Evolutionary conservation across 2,888 invertebrate species (phyloP), one percentile per base, ranked within the genome.

Genomic region (Coecobrya sp.): DNA sequence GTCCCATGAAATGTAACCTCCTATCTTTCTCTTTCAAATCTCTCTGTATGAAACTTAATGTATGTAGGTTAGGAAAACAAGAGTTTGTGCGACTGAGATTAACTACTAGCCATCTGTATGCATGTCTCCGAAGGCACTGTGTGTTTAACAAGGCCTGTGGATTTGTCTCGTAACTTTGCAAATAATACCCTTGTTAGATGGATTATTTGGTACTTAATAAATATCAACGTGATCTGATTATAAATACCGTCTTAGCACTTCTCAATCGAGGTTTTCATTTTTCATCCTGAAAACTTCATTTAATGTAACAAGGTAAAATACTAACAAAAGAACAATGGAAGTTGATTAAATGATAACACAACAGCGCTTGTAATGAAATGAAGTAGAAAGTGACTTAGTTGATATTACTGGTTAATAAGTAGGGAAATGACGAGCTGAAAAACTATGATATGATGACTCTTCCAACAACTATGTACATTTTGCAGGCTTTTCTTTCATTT

Each of bases 51-150:
- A 7, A 36, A 55, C 52, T 55, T 16, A 70, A 70, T 70, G 70
- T 52, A 86, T 52, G 16, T 86, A 22, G 70, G 55, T 86, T 70
- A 55, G 55, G 36, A 52, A 73, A 86, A 52, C 86, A 70, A 86
- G 86, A 30, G 3, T 16, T 73, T 52, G 42, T 42, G n/a, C 5
- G 87, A 87, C 86, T 76, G 62, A 87, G 87, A 87, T 87, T 87
- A 87, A 87, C 59, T 87, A 79, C 87, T 11, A 76, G 59, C 27
- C 87, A 87, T 79, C 22, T 62, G 42, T 42, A 86, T 62, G 27
- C 16, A n/a, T 87, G 27, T 79, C 45, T 87, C 76, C 49, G 16
- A 79, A 87, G 30, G 73, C 70, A 52, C 36, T 36, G 7, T 36
- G 42, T 19, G 62, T 73, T 36, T 55, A 30, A 36, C 82, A 82